Percentiles rank a stretch among this genome's conserved stretches.
Evolutionary conservation across 2,113 vertebrate genomes (phyloP).

Genomic region (Epinephelus moara): DNA sequence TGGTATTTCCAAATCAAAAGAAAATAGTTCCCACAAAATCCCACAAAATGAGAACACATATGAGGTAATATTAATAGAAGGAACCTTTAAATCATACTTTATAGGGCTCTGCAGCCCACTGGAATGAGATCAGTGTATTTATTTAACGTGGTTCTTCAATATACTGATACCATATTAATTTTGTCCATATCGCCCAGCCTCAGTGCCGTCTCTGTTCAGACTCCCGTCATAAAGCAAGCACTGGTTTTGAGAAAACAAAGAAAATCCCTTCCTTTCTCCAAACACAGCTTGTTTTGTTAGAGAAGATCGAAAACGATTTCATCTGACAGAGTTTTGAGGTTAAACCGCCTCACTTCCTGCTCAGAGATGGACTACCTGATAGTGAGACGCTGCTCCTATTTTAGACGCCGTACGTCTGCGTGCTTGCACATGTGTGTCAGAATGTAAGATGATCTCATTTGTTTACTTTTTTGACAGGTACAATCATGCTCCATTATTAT

Average conservation of each 20-base stretch:
- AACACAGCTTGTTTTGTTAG: constrained; percentile 47
- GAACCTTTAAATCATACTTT: background rate
- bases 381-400: constrained; percentile 34
- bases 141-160: background rate
- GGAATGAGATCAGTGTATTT: background rate
- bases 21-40: background rate
- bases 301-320: constrained; percentile 41
- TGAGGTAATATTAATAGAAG: background rate
- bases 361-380: constrained; percentile 45
- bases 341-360: constrained; percentile 56
- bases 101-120: background rate
- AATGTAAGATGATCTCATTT: background rate
- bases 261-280: constrained; percentile 36
- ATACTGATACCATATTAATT: constrained; percentile 8
- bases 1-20: background rate
- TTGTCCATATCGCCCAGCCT: background rate
- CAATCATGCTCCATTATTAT: background rate
- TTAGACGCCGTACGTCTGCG: background rate
- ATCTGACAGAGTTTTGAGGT: constrained; percentile 1
- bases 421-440: background rate
- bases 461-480: background rate
- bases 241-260: constrained; percentile 30
- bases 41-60: background rate
- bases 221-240: constrained; percentile 25
- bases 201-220: background rate